Base-by-base conservation (phyloP, 2,888 invertebrate genomes). In the Drosophila kuntzei region DNA sequence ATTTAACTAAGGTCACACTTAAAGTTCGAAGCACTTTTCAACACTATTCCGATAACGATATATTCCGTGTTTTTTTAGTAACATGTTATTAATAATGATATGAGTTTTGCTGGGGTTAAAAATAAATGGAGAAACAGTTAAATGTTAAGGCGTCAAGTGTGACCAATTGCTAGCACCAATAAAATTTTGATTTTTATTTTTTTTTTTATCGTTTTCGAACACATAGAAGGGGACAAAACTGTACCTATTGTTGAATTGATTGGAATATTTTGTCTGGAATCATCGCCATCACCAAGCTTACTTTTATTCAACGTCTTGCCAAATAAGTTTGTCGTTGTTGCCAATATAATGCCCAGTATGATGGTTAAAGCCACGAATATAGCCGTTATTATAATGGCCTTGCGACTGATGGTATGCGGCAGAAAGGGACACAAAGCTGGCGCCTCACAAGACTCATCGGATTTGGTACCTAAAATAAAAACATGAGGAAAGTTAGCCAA, bases 221-320 rank as follows among this genome's bases (percentile, higher is more conserved):
- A 71, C 72, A 69, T 74, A 87, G 77, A 62, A 55, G 63, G 46
- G 50, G 79, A 67, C 63, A 64, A 69, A 71, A 82, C 74, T 87
- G 85, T 92, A 93, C 93, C 93, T 92, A 93, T 93, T 74, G 91
- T 90, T 87, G 93, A 92, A 87, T 90, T 89, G 80, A 93, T 92
- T 89, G 93, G 93, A 85, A 91, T 90, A 90, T 92, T 91, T 84
- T 87, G 89, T 89, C 90, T 85, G 76, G 89, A 90, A 81, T 92
- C 91, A 80, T 93, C 93, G 79, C 90, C 92, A 86, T 92, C 91
- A 84, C 90, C 90, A 80, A 85, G 71, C 91, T 91, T 91, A 91
- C 91, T 91, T 90, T 89, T 90, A 67, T 69, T 77, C 34, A 74
- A 27, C 47, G 79, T 57, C 61, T 86, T 84, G 50, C 71, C 81